These are phyloP conservation scores for Cheilosia vulpina DNA, from an alignment of 2,888 invertebrate species.

Conservation along the genomic window DNA sequence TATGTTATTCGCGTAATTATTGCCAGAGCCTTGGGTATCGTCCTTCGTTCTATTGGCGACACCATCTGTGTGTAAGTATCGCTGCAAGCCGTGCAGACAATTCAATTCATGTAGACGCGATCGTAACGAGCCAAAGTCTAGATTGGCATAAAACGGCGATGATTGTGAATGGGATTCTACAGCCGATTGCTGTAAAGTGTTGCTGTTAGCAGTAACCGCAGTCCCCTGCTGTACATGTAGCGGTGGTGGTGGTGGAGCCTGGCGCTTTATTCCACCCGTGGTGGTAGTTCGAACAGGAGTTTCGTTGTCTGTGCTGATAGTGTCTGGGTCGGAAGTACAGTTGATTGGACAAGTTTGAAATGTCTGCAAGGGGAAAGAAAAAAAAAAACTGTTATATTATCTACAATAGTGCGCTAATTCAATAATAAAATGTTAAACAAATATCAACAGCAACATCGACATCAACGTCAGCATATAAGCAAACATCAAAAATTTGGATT, in stretches of 20 bases:
- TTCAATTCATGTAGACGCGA: conserved; percentile 87
- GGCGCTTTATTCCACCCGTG: conserved; percentile 74
- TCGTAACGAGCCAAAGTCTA: conserved; percentile 87
- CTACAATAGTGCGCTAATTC: background rate
- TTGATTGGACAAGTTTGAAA: conserved; percentile 88
- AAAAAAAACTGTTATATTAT: background rate
- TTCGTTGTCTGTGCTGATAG: conserved; percentile 81
- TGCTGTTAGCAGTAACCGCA: conserved; percentile 67
- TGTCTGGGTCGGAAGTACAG: conserved; percentile 82
- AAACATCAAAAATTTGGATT: conserved; percentile 7
- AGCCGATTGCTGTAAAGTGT: conserved; percentile 46
- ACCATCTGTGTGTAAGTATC: conserved; percentile 78
- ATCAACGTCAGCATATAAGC: conserved; percentile 1
- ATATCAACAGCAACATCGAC: background rate
- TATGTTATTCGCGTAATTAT: conserved; percentile 82
- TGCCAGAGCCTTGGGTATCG: conserved; percentile 76
- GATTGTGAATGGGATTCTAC: conserved; percentile 52
- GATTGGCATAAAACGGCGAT: conserved; percentile 82
- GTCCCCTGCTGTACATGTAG: conserved; percentile 73
- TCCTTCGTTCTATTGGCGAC: conserved; percentile 76
- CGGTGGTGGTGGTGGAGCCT: conserved; percentile 73
- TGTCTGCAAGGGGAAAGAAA: conserved; percentile 85
- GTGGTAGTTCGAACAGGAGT: conserved; percentile 79
- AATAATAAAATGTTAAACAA: background rate
- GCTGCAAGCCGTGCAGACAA: conserved; percentile 81